Evolutionary conservation across 1,140 invertebrate genomes (phyloP).

Genomic region (Drosophila pectinifera): DNA sequence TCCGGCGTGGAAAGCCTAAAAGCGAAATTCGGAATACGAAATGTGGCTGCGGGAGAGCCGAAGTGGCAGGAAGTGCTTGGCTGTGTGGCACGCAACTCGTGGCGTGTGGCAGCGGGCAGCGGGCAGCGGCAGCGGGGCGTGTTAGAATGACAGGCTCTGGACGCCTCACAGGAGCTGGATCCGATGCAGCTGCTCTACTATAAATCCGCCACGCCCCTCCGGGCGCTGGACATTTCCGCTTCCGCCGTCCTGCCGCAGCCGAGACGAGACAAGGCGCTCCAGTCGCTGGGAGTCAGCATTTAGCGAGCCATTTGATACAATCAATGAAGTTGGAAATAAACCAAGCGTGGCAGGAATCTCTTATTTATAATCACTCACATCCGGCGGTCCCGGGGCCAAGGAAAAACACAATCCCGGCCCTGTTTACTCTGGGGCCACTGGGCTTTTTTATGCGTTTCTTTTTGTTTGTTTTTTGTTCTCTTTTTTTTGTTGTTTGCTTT

Average conservation of each 20-base stretch:
- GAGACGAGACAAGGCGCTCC: slow-evolving; percentile 13
- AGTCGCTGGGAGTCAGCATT: slow-evolving; percentile 59
- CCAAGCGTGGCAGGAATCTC: slow-evolving; percentile 48
- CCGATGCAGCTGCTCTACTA: slow-evolving; percentile 21
- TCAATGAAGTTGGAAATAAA: slow-evolving; percentile 59
- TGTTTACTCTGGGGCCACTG: slow-evolving; percentile 27
- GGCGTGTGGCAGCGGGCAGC: slow-evolving; percentile 52
- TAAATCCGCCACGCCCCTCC: slow-evolving; percentile 54
- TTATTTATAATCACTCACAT: slow-evolving; percentile 79
- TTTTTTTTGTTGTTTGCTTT: not conserved
- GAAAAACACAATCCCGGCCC: slow-evolving; percentile 25
- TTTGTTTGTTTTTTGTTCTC: not conserved
- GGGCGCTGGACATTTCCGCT: slow-evolving; percentile 68
- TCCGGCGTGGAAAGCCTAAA: slow-evolving; percentile 31
- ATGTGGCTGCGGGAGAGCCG: slow-evolving; percentile 1
- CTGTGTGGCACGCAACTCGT: slow-evolving; percentile 52
- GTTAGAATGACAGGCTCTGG: slow-evolving; percentile 47
- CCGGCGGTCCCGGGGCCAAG: slow-evolving; percentile 26
- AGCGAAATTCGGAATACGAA: slow-evolving; percentile 3
- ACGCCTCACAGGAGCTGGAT: slow-evolving; percentile 26
- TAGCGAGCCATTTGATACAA: slow-evolving; percentile 72
- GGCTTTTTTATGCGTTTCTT: slow-evolving; percentile 14
- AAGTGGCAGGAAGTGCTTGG: slow-evolving; percentile 29
- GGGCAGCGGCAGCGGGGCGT: slow-evolving; percentile 31
- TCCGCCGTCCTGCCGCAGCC: slow-evolving; percentile 38